Base-by-base conservation (phyloP, 2,888 invertebrate species). In the Synanthedon myopaeformis region DNA sequence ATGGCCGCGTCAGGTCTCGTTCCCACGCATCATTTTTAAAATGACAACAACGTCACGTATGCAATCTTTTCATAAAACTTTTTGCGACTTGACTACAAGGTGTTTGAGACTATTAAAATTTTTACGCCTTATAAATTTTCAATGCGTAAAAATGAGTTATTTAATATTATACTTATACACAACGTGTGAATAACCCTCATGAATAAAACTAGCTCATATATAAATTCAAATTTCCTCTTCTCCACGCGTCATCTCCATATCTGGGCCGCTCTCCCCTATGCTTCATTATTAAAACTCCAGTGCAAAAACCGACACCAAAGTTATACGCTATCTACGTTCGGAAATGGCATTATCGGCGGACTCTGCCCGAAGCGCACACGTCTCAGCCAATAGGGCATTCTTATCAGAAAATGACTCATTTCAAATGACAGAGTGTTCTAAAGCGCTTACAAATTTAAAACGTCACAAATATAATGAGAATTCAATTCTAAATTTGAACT, bases 371-470 rank as follows among this genome's bases (percentile, higher is more conserved):
- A 64, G 79, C 79, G 79, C 86, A 83, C 86, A 81, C 84, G 83
- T 83, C 84, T 82, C 83, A 83, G 72, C 88, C 88, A 88, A 88
- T 88, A 88, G 88, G 83, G 86, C 85, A 85, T 88, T 88, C 90
- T 90, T 91, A 91, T 91, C 91, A 91, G 90, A 91, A 91, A 91
- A 91, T 91, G 90, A 91, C 89, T 91, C 90, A 90, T 91, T 90
- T 90, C 90, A 90, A 90, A 91, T 88, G 88, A 88, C 88, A 88
- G 88, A 89, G 88, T 87, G 87, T 83, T 85, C 79, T 82, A 83
- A 82, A 83, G 70, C 72, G 69, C 61, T 67, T 65, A 67, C 71
- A 65, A 70, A 72, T 62, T 67, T 64, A 71, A 70, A 88, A 82
- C 65, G 79, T 58, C 69, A 49, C 69, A 80, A 75, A 66, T 60